Conservation (phyloP, 2,113 vertebrate genomes). For the Phoxinus phoxinus region DNA sequence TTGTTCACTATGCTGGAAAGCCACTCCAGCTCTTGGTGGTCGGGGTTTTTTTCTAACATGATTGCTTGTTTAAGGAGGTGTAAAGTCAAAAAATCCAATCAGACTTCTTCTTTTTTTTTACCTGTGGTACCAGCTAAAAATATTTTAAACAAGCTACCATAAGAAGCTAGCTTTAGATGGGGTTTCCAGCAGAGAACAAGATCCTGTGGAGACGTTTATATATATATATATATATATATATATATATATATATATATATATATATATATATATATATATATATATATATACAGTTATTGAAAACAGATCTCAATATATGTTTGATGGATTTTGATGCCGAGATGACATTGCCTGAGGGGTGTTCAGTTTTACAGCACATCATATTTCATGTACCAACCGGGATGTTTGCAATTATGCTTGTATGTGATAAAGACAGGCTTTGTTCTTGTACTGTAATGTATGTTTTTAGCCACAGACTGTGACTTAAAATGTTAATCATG, state of each 20-base stretch:
- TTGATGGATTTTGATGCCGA: constrained; percentile 27
- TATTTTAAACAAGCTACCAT: constrained; percentile 5
- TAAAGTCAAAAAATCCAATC: background rate
- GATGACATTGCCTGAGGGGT: constrained; percentile 3
- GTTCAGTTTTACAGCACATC: constrained; percentile 25
- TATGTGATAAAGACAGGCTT: constrained; percentile 19
- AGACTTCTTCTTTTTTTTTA: background rate
- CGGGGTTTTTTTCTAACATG: background rate
- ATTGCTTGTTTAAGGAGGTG: background rate
- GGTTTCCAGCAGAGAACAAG: background rate
- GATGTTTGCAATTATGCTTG: constrained; percentile 20
- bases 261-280: too few species aligned
- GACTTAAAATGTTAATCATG: constrained; percentile 41
- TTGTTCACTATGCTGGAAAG: background rate
- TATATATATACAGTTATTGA: constrained; percentile 15
- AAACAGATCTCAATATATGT: constrained; percentile 16
- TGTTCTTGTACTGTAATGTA: constrained; percentile 27
- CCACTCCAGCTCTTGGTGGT: background rate
- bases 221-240: too few species aligned
- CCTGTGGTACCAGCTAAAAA: background rate
- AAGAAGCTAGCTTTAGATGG: background rate
- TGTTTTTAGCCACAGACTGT: constrained; percentile 4
- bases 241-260: too few species aligned
- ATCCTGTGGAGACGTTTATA: background rate
- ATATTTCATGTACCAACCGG: constrained; percentile 9